A percentile compares a stretch with the other conserved stretches of the same genome.
Conservation (phyloP, 2,888 invertebrate genomes). For the Villa cingulata region DNA sequence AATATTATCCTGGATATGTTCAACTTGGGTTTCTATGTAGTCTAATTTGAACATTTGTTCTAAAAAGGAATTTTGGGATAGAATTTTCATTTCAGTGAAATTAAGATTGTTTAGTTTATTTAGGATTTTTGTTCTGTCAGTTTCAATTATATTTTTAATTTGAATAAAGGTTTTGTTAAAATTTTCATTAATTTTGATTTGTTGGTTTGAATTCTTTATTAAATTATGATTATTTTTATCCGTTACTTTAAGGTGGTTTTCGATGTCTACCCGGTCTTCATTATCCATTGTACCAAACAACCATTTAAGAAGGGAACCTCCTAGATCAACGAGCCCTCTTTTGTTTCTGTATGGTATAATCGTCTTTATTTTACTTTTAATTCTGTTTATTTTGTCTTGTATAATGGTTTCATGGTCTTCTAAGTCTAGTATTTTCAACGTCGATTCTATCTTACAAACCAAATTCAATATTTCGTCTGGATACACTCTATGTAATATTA, state of each 20-base stretch:
- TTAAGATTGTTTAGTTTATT: not conserved
- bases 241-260: constrained; percentile 8
- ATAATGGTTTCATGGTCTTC: not conserved
- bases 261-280: constrained; percentile 10
- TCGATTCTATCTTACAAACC: constrained; percentile 6
- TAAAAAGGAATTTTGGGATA: constrained; percentile 1
- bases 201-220: constrained; percentile 1
- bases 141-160: constrained; percentile 1
- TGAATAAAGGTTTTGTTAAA: constrained; percentile 1
- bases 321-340: constrained; percentile 10
- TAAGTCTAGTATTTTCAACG: not conserved
- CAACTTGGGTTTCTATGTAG: constrained; percentile 2
- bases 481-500: constrained; percentile 10
- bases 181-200: constrained; percentile 1
- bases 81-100: not conserved
- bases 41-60: constrained; percentile 1
- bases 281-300: constrained; percentile 13
- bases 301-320: constrained; percentile 9
- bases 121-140: not conserved
- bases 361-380: constrained; percentile 1
- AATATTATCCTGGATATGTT: constrained; percentile 2
- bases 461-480: constrained; percentile 9
- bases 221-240: constrained; percentile 9
- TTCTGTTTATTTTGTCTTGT: not conserved
- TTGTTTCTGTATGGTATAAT: constrained; percentile 7